These are phyloP conservation scores for Lutjanus campechanus DNA, from an alignment of 2,797 vertebrate species.

Conservation along the genomic window DNA sequence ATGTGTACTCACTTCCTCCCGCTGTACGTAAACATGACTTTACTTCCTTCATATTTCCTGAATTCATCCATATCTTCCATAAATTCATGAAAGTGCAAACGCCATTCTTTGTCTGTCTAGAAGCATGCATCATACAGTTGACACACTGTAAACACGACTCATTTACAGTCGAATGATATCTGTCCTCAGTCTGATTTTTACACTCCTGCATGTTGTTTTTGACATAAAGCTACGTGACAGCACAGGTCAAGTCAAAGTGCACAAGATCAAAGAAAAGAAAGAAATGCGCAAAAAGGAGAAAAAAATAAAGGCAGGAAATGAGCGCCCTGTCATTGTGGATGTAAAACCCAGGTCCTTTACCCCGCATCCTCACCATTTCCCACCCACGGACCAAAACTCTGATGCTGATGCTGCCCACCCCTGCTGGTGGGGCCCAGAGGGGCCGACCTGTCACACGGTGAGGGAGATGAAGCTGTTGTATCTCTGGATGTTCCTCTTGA, in stretches of 20 bases:
- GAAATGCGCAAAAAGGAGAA: slow-evolving; percentile 42
- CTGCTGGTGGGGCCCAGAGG: slow-evolving; percentile 63
- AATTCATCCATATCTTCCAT: slow-evolving; percentile 52
- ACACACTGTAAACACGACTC: slow-evolving; percentile 47
- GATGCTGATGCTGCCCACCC: slow-evolving; percentile 71
- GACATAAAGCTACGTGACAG: slow-evolving; percentile 87
- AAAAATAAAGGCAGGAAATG: slow-evolving; percentile 62
- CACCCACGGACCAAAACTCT: slow-evolving; percentile 61
- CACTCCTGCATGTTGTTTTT: slow-evolving; percentile 64
- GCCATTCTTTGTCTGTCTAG: slow-evolving; percentile 53
- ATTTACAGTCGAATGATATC: slow-evolving; percentile 45
- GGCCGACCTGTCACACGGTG: slow-evolving; percentile 87
- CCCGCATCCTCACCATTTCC: slow-evolving; percentile 50
- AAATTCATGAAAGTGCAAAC: slow-evolving; percentile 73
- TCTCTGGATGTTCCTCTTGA: slow-evolving; percentile 97
- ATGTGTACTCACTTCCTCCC: slow-evolving; percentile 45
- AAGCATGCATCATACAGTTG: slow-evolving; percentile 73
- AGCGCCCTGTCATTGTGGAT: slow-evolving; percentile 53
- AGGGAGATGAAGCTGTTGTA: slow-evolving; percentile 99
- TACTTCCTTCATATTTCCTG: slow-evolving; percentile 57
- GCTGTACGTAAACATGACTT: slow-evolving; percentile 67
- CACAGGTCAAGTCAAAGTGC: slow-evolving; percentile 86
- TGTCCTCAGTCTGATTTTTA: slow-evolving; percentile 41
- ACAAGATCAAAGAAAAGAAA: slow-evolving; percentile 75
- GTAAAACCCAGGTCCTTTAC: slow-evolving; percentile 58